Evolutionary conservation across 2,113 vertebrate genomes (phyloP), one percentile per base, ranked within the genome.

Genomic region (Percina caprodes): DNA sequence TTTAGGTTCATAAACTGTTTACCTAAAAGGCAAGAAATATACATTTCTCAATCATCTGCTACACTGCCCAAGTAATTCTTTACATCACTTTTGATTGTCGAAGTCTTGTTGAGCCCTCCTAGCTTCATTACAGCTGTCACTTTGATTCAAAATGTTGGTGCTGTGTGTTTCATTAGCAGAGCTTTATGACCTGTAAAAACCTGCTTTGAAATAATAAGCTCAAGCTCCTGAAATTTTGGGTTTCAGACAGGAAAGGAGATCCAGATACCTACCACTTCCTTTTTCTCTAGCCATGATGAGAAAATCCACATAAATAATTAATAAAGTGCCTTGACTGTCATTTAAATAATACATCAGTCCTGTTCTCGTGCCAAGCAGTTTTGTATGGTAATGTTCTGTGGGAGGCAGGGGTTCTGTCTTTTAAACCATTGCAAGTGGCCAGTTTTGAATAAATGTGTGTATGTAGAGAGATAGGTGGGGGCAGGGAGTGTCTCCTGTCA

Each of bases 401-500:
- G 55, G 51, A 69, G 46, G 15, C 55, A 10, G 51, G n/a, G 45
- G 11, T 42, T 85, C 54, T 69, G 67, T 83, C 69, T 85, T 79
- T 61, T 71, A 74, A 77, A 73, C 77, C 61, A 16, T 69, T 46
- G 14, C 54, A 42, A 84, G 73, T 69, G 68, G 39, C 65, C 74
- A 13, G 63, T 88, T 91, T 83, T 67, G 26, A 68, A 75, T 67
- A 11, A 77, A 70, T 77, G 60, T 67, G 69, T 81, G 63, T 79
- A 69, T 49, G 48, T 24, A 30, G 59, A 48, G 51, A 80, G 54
- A 69, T 70, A 62, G 78, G 82, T 86, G 92, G 92, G 93, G 92
- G 88, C 72, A 88, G 92, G 90, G 87, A 91, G 86, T 86, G 89
- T 91, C 88, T 91, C 80, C 88, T 93, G 93, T 92, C 93, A 90